Evolutionary conservation across 1,140 invertebrate genomes (phyloP).

Genomic region (Anthonomus grandis): DNA sequence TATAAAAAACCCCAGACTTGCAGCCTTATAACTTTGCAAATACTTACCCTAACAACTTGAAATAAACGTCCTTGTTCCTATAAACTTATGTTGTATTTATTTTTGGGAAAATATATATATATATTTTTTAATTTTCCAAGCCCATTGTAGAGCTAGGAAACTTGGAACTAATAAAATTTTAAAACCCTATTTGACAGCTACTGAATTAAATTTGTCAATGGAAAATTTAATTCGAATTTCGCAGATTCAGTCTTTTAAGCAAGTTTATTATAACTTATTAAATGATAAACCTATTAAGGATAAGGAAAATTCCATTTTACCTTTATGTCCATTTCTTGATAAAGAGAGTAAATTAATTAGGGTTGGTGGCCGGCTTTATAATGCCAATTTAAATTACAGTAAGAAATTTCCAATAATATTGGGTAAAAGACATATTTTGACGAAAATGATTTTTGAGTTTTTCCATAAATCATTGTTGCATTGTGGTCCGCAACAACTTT

Average conservation of each 20-base stretch:
- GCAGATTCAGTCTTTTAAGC: constrained; percentile 9
- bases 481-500: too few relatives aligned
- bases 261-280: constrained; percentile 10
- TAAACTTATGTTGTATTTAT: too few relatives aligned
- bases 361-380: constrained; percentile 35
- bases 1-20: too few relatives aligned
- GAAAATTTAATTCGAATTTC: neutral
- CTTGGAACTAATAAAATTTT: neutral
- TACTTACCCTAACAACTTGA: too few relatives aligned
- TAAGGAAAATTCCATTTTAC: constrained; percentile 12
- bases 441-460: too few relatives aligned
- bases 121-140: too few relatives aligned
- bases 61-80: too few relatives aligned
- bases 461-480: too few relatives aligned
- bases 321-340: constrained; percentile 29
- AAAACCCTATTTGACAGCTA: neutral
- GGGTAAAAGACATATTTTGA: too few relatives aligned
- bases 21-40: too few relatives aligned
- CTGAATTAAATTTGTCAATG: constrained; percentile 4
- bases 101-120: too few relatives aligned
- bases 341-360: constrained; percentile 20
- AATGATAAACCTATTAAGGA: constrained; percentile 7
- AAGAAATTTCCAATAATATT: constrained; percentile 37
- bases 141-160: neutral
- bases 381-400: constrained; percentile 22